phyloP scores from a whole-genome alignment of 2,113 vertebrate genomes.

The Heloderma charlesbogerti region DNA sequence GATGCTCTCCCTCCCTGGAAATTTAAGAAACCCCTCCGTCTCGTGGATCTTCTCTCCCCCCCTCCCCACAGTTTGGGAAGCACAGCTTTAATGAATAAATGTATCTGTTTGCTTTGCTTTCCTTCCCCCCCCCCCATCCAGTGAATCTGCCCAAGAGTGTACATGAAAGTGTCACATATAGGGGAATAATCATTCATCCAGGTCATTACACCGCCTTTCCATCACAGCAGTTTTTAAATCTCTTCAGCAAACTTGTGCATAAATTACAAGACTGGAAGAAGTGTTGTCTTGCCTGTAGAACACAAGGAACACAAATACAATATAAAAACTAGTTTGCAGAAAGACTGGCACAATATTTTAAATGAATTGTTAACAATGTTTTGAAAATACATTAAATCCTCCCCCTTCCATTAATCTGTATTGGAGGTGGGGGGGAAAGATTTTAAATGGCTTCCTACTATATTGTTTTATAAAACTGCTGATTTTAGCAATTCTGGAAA shows the following conservation, averaged over 20 bases:
- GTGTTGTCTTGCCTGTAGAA: conserved; percentile 61
- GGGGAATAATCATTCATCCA: conserved; percentile 35
- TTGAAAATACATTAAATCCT: conserved; percentile 77
- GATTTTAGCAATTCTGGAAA: conserved; percentile 76
- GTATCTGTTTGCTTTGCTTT: conserved; percentile 22
- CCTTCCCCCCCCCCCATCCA: conserved; percentile 38
- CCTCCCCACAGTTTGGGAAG: neutral
- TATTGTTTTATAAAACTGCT: conserved; percentile 83
- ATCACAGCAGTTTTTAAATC: conserved; percentile 50
- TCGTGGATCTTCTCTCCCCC: neutral
- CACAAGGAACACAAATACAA: conserved; percentile 46
- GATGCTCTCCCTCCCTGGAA: neutral
- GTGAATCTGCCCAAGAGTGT: conserved; percentile 41
- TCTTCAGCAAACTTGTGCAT: conserved; percentile 58
- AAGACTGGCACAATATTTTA: conserved; percentile 69
- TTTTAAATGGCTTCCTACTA: conserved; percentile 78
- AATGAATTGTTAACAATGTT: conserved; percentile 79
- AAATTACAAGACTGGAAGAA: conserved; percentile 62
- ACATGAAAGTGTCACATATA: conserved; percentile 40
- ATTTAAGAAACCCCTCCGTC: neutral
- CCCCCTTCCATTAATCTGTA: conserved; percentile 77
- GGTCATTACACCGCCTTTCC: conserved; percentile 45
- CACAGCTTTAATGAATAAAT: neutral
- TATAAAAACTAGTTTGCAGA: conserved; percentile 48
- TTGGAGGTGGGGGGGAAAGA: conserved; percentile 53